A percentile compares a stretch with the other conserved stretches of the same genome.
These are phyloP conservation scores for Gambusia affinis DNA, from an alignment of 2,113 vertebrate genomes.

Conservation along the genomic window DNA sequence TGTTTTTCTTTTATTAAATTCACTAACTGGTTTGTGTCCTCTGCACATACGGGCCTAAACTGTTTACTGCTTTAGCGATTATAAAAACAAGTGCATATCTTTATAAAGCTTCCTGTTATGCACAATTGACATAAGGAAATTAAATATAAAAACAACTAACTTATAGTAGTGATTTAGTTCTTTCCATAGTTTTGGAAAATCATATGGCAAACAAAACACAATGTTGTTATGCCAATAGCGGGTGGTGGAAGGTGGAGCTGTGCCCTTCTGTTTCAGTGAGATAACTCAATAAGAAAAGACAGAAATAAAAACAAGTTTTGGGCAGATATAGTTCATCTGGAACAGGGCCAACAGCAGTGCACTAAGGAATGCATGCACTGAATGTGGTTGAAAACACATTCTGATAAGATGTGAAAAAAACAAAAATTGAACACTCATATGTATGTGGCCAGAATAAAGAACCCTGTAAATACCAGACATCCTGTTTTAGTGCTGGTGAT, in stretches of 20 bases:
- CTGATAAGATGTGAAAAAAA: constrained; percentile 41
- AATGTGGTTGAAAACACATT: constrained; percentile 43
- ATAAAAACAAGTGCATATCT: not conserved
- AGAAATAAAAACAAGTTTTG: constrained; percentile 37
- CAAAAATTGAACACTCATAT: constrained; percentile 30
- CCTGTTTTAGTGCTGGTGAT: not conserved
- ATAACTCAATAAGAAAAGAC: constrained; percentile 52
- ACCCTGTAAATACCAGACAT: not conserved
- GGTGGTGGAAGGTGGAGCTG: constrained; percentile 35
- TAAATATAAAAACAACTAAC: not conserved
- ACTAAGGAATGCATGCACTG: constrained; percentile 23
- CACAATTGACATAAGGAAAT: not conserved
- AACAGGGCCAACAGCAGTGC: constrained; percentile 27
- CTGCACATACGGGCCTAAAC: not conserved
- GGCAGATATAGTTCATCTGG: constrained; percentile 48
- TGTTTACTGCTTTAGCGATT: not conserved
- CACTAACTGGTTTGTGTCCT: not conserved
- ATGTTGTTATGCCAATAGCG: constrained; percentile 14
- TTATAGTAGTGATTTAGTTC: too few species aligned
- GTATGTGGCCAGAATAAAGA: constrained; percentile 26
- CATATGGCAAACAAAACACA: constrained; percentile 26
- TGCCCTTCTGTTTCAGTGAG: constrained; percentile 52
- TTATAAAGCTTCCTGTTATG: not conserved
- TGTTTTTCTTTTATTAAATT: not conserved
- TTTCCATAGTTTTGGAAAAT: constrained; percentile 10